These are phyloP conservation scores for Idris sp. DNA, from an alignment of 1,140 invertebrate genomes.

Conservation along the genomic window DNA sequence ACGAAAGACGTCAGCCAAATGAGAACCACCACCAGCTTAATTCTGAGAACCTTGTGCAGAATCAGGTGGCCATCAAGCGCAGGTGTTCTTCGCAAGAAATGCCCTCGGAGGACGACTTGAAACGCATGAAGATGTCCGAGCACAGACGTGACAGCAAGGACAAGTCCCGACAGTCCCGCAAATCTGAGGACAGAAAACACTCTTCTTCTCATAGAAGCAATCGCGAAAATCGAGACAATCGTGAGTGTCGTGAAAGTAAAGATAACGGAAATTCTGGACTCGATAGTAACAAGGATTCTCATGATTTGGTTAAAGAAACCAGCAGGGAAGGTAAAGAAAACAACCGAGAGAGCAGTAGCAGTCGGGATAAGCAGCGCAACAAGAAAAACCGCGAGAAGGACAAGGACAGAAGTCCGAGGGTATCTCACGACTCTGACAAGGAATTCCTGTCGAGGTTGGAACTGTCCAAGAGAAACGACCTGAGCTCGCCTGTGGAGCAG, in stretches of 20 bases:
- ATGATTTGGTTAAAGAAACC: slow-evolving; percentile 64
- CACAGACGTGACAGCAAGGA: slow-evolving; percentile 87
- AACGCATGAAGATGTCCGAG: slow-evolving; percentile 83
- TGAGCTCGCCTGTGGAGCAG: slow-evolving; percentile 67
- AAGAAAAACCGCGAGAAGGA: slow-evolving; percentile 71
- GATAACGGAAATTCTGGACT: slow-evolving; percentile 63
- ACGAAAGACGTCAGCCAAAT: slow-evolving; percentile 57
- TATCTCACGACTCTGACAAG: slow-evolving; percentile 79
- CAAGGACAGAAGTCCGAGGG: slow-evolving; percentile 71
- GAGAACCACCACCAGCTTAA: slow-evolving; percentile 71
- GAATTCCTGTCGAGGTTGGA: slow-evolving; percentile 83
- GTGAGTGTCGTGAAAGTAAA: slow-evolving; percentile 73
- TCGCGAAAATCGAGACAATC: slow-evolving; percentile 63
- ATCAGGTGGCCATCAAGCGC: slow-evolving; percentile 82
- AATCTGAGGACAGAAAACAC: slow-evolving; percentile 76
- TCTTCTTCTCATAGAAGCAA: slow-evolving; percentile 71
- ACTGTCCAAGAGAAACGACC: slow-evolving; percentile 72
- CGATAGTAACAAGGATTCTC: slow-evolving; percentile 62
- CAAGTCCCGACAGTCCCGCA: slow-evolving; percentile 74
- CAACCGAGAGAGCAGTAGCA: slow-evolving; percentile 64
- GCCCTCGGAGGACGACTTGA: slow-evolving; percentile 82
- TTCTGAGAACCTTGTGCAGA: slow-evolving; percentile 62
- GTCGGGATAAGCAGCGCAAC: slow-evolving; percentile 72
- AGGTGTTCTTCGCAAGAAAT: slow-evolving; percentile 88
- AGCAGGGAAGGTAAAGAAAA: slow-evolving; percentile 72